A percentile compares a stretch with the other conserved stretches of the same genome.
Conservation (phyloP, 2,113 vertebrate species). For the Silurus asotus region DNA sequence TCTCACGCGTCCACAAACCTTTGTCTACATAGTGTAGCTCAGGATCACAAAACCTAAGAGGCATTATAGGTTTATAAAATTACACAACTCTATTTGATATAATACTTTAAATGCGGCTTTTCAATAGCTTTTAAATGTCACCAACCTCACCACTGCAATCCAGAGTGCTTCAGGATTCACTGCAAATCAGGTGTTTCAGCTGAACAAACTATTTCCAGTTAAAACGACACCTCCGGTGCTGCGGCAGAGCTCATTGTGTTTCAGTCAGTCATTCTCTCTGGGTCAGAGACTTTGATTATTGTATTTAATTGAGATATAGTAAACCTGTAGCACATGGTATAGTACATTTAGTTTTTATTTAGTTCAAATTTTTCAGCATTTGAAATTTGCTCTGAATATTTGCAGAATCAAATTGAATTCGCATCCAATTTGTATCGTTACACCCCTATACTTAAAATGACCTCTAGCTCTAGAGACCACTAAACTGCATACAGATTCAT, state of each 20-base stretch:
- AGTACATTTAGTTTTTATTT: neutral
- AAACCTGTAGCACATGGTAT: neutral
- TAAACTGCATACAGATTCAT: neutral
- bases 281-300: neutral
- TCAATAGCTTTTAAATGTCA: neutral
- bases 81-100: neutral
- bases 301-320: neutral
- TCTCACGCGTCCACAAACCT: no score
- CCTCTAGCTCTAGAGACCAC: neutral
- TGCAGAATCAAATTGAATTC: neutral
- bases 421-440: neutral
- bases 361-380: neutral
- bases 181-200: neutral
- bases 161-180: no score
- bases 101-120: neutral
- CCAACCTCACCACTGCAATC: neutral
- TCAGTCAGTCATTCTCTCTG: neutral
- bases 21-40: no score
- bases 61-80: neutral
- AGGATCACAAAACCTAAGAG: neutral
- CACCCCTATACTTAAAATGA: neutral
- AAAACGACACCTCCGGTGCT: neutral
- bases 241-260: neutral
- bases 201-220: neutral
- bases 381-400: no score